Conservation (phyloP, 1,140 invertebrate genomes). For the Cydia fagiglandana region DNA sequence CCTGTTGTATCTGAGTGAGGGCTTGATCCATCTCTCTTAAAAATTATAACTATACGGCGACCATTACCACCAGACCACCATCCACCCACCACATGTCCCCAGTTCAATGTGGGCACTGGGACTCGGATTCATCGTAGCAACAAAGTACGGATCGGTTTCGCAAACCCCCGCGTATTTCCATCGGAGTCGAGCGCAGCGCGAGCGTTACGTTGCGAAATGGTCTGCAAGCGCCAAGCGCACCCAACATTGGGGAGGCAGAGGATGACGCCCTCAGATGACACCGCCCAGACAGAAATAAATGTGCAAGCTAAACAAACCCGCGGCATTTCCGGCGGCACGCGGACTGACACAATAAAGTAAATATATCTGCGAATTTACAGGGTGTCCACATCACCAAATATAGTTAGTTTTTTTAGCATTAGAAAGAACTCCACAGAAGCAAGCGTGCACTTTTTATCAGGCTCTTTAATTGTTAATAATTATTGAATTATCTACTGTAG, state of each 20-base stretch:
- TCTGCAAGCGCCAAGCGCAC: constrained; percentile 38
- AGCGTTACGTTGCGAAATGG: constrained; percentile 31
- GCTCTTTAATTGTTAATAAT: too few species aligned
- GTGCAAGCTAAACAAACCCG: constrained; percentile 70
- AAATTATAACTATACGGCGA: too few species aligned
- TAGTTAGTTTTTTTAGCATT: too few species aligned
- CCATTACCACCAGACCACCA: too few species aligned
- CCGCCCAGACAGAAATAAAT: constrained; percentile 70
- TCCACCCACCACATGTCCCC: neutral
- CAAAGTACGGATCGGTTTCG: constrained; percentile 40
- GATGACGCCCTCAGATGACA: constrained; percentile 70
- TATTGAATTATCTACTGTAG: too few species aligned
- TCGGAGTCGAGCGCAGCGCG: constrained; percentile 42
- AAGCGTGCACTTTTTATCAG: too few species aligned
- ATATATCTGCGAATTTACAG: constrained; percentile 45
- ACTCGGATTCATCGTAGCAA: neutral
- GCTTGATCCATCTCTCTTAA: too few species aligned
- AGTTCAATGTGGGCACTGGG: neutral
- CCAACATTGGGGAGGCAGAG: constrained; percentile 39
- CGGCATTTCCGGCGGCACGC: constrained; percentile 68
- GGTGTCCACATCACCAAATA: neutral
- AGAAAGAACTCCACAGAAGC: too few species aligned
- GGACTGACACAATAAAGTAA: constrained; percentile 63
- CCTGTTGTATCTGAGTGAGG: too few species aligned
- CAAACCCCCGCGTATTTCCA: constrained; percentile 53